Base-by-base conservation (phyloP, 2,888 invertebrate genomes). In the Leptogaster cylindrica region DNA sequence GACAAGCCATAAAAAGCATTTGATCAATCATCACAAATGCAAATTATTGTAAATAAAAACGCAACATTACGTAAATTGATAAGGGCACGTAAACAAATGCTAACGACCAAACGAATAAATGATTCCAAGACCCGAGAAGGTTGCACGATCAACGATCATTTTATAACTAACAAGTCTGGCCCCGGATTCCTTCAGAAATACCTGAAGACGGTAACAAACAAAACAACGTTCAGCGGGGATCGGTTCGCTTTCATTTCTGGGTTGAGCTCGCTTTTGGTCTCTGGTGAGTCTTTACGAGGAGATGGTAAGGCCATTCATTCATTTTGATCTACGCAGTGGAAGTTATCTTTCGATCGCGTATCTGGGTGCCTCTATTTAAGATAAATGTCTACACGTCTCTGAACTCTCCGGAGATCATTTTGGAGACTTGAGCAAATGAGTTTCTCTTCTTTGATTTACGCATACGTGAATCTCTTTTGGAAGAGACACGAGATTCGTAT, bases 71-170 rank as follows among this genome's bases (percentile, higher is more conserved):
- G 55, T 36, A 55, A 44, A 33, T 3, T 44, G 61, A 61, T 61
- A 61, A 61, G 44, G 28, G 25, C 61, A 27, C 44, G 28, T 61
- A 18, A 39, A 28, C 27, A 31, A 28, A 18, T 28, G 18, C n/a
- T 14, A 39, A 44, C 16, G n/a, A n/a, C n/a, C n/a, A n/a, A 44
- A 18, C 41, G 27, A 61, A 14, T 16, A 41, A 27, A 61, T 12
- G 36, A 46, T 23, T 8, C 46, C 12, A 20, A 12, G 18, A 14
- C 18, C 41, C 64, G 31, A 18, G 16, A n/a, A 27, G 63, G 44
- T 46, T 46, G 65, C 69, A 65, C 67, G 70, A 51, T 52, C 70
- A 66, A 46, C 70, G 70, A 68, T 68, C 70, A 65, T 70, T 68
- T 70, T 66, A 39, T 68, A 48, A 70, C 70, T 70, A 70, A 68